Evolutionary conservation across 2,888 invertebrate genomes (phyloP), one percentile per base, ranked within the genome.

Genomic region (Tenthredo mesomela): DNA sequence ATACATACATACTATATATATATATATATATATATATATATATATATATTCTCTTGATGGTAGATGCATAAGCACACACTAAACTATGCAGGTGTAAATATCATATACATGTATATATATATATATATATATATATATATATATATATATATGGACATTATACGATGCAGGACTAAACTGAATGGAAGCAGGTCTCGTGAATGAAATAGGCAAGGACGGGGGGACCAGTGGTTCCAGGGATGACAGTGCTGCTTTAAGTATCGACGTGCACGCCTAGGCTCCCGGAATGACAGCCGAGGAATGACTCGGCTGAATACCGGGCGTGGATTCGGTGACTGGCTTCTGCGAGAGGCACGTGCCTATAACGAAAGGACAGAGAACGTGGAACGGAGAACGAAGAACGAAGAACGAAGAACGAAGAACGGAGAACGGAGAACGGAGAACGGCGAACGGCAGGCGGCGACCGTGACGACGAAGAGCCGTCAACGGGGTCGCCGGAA

Each of bases 401-500:
- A 70, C 70, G 33, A 7, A 33, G 70, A 70, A 71, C 71, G 40
- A 15, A 70, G 70, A 40, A 29, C 29, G 29, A 29, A 29, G 29
- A 29, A 29, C 29, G 29, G 2, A 29, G 29, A 29, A 29, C 70
- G 33, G 18, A 29, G 70, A 70, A 43, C 71, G 40, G 43, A n/a
- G 73, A 43, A 73, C 73, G 40, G 43, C 43, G 73, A 70, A 70
- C 73, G 73, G 73, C 29, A 9, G 25, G 77, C 47, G 29, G 77
- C 73, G 21, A 18, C 75, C 47, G 75, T 43, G 47, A 67, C 82
- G 80, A 82, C 61, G 47, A 50, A 67, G 25, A 83, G 40, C 73
- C 61, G 71, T 87, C 87, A 88, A 89, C 87, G 89, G 88, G 89
- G 90, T 90, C 91, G 91, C 90, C 91, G 92, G 91, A 91, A 92